Evolutionary conservation across 2,888 invertebrate species (phyloP), one percentile per base, ranked within the genome.

Genomic region (Ormyrus rosae): DNA sequence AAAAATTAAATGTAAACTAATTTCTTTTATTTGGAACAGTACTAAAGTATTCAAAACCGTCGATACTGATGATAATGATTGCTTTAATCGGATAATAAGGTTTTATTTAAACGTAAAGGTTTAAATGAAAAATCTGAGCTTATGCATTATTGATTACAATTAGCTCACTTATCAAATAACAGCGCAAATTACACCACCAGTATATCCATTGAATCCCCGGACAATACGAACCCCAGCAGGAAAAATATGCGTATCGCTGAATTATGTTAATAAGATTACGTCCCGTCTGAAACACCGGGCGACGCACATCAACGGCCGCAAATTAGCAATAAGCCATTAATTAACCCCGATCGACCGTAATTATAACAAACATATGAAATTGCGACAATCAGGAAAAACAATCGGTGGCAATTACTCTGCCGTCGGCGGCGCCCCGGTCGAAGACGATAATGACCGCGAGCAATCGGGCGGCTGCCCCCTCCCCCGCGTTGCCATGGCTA

Each of bases 251-350:
- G n/a, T 6, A 55, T 63, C 48, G 55, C 19, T 11, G 19, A 48
- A 73, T 73, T 73, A 65, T 73, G 73, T 48, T 65, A 69, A 69
- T 76, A 19, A 63, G 63, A 69, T 76, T 63, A 55, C 55, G 11
- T 10, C 19, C 55, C 55, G 19, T 63, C n/a, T 58, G 58, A 6
- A 8, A 19, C 19, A 19, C 19, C 1, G 19, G 19, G 19, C 19
- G 19, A 1, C 19, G 0, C 19, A 19, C 19, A 19, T 19, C 19
- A 19, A 19, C 19, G 19, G 19, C 19, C 19, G 19, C 19, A 19
- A 19, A 19, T 19, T 19, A 19, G 7, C 19, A 7, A 50, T 45
- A 56, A 56, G 64, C 65, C 71, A 71, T 60, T 71, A 72, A 78
- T 72, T 72, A 78, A 78, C 60, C 71, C 1, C 19, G 19, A 6